A percentile compares a stretch with the other conserved stretches of the same genome.
Evolutionary conservation across 2,113 vertebrate species (phyloP).

Genomic region (Cyanoliseus patagonus): DNA sequence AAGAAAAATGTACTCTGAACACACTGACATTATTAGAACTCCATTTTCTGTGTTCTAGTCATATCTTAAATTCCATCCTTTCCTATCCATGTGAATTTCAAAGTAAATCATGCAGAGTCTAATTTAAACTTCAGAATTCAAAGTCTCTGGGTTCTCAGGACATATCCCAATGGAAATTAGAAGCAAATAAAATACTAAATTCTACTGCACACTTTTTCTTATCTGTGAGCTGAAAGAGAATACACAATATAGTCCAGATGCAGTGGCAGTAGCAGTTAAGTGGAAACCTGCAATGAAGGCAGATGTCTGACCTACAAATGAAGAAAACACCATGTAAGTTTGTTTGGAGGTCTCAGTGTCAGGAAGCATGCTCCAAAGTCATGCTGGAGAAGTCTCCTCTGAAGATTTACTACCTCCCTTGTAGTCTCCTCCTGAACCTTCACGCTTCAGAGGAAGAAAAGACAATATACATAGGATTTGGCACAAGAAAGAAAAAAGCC

Average conservation of each 20-base stretch:
- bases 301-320: slow-evolving; percentile 27
- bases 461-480: neutral
- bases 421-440: neutral
- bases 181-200: slow-evolving; percentile 27
- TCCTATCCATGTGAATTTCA: neutral
- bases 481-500: neutral
- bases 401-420: neutral
- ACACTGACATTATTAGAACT: neutral
- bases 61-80: neutral
- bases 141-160: neutral
- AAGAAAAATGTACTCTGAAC: neutral
- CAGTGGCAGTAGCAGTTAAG: neutral
- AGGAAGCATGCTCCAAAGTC: neutral
- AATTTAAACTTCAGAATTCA: neutral
- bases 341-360: neutral
- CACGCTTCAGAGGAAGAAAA: neutral
- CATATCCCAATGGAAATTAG: slow-evolving; percentile 26
- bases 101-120: neutral
- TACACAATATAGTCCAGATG: slow-evolving; percentile 5
- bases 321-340: neutral
- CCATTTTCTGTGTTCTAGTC: neutral
- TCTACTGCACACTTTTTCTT: slow-evolving; percentile 1
- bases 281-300: slow-evolving; percentile 5
- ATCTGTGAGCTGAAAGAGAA: slow-evolving; percentile 16
- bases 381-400: neutral